phyloP scores from a whole-genome alignment of 2,888 invertebrate genomes.

The Hyposoter didymator region DNA sequence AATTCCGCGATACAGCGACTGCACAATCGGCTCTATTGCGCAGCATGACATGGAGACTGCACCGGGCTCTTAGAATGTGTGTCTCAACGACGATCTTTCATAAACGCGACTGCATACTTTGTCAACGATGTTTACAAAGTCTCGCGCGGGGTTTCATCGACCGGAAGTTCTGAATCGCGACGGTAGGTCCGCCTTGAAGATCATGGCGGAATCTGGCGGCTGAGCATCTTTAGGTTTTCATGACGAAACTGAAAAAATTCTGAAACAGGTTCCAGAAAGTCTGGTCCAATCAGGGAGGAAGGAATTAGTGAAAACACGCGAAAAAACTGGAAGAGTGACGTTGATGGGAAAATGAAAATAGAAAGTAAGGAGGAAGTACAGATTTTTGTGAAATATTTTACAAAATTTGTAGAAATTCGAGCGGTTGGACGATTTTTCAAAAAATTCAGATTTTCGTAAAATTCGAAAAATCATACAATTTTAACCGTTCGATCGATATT shows the following conservation, averaged over 20 bases:
- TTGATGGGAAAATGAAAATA: neutral
- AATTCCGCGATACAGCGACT: conserved; percentile 77
- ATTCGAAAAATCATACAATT: too few relatives aligned
- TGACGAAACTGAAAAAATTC: too few relatives aligned
- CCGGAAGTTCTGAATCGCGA: conserved; percentile 2
- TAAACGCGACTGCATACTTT: conserved; percentile 31
- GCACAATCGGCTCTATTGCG: conserved; percentile 61
- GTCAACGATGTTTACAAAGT: conserved; percentile 23
- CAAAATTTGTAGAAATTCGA: too few relatives aligned
- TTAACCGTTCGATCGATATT: too few relatives aligned
- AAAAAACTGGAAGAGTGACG: neutral
- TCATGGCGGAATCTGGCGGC: neutral
- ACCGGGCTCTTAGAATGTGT: conserved; percentile 31
- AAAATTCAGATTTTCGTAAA: too few relatives aligned
- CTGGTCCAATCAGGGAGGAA: too few relatives aligned
- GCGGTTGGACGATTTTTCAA: too few relatives aligned
- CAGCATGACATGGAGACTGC: conserved; percentile 9
- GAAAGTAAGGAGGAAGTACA: too few relatives aligned
- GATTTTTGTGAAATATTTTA: too few relatives aligned
- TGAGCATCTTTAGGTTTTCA: neutral
- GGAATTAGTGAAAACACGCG: too few relatives aligned
- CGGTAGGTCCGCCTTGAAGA: neutral
- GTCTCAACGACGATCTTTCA: conserved; percentile 26
- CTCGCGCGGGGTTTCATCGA: conserved; percentile 15
- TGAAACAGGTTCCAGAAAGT: too few relatives aligned